phyloP scores from a whole-genome alignment of 2,113 vertebrate genomes.

The Gnathonemus longibarbis region DNA sequence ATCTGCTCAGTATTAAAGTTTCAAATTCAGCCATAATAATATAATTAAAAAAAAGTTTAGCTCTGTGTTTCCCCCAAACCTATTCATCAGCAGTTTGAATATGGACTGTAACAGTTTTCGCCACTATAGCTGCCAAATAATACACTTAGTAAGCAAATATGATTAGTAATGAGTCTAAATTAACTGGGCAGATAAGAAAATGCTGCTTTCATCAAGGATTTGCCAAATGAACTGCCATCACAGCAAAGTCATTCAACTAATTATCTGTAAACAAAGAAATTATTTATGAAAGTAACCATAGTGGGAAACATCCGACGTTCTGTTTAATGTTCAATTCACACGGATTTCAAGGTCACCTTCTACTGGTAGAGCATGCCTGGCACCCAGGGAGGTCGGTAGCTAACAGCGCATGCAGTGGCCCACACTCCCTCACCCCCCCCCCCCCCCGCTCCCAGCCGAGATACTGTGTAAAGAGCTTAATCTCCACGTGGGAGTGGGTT shows the following conservation, averaged over 20 bases:
- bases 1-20: background rate
- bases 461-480: constrained; percentile 44
- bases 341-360: background rate
- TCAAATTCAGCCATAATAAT: background rate
- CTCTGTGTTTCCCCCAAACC: background rate
- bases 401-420: constrained; percentile 27
- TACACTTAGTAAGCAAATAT: constrained; percentile 27
- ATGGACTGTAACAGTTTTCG: background rate
- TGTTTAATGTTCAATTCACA: background rate
- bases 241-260: constrained; percentile 19
- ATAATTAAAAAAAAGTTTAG: background rate
- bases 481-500: constrained; percentile 24
- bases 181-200: constrained; percentile 23
- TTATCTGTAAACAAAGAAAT: background rate
- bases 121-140: background rate
- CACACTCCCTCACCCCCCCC: constrained; percentile 5
- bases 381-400: constrained; percentile 28
- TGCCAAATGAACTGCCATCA: constrained; percentile 30
- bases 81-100: background rate
- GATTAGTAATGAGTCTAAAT: constrained; percentile 24
- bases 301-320: background rate
- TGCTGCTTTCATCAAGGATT: constrained; percentile 25
- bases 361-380: constrained; percentile 15
- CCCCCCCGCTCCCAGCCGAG: constrained; percentile 22
- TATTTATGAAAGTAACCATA: background rate